These are phyloP conservation scores for Bungarus multicinctus DNA, from an alignment of 2,113 vertebrate genomes.

Conservation along the genomic window DNA sequence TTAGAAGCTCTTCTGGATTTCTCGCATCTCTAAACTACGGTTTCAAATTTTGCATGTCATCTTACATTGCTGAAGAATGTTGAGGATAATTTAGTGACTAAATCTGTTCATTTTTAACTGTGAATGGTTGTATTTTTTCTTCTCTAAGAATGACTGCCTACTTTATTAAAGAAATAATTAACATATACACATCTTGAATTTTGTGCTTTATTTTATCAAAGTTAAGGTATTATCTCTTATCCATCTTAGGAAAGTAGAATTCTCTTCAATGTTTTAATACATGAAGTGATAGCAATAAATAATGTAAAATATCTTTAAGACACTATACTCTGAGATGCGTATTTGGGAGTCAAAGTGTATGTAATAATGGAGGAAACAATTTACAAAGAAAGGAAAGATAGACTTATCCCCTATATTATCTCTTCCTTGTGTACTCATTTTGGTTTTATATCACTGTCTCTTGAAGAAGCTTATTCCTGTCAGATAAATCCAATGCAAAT, in stretches of 20 bases:
- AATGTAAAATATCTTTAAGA: not conserved
- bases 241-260: not conserved
- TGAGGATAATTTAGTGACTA: conserved; percentile 17
- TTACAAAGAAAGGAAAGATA: not conserved
- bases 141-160: conserved; percentile 35
- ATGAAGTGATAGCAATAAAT: not conserved
- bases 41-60: conserved; percentile 45
- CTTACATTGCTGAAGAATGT: conserved; percentile 40
- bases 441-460: not conserved
- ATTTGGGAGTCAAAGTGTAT: not conserved
- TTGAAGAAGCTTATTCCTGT: not conserved
- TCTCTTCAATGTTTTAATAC: conserved; percentile 10
- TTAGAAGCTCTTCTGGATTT: conserved; percentile 15
- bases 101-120: conserved; percentile 47
- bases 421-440: too few species aligned
- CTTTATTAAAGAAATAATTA: conserved; percentile 60
- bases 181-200: conserved; percentile 4
- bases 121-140: conserved; percentile 56
- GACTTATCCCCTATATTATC: too few species aligned
- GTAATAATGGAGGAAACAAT: not conserved
- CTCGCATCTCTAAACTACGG: conserved; percentile 20
- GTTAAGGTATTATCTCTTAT: not conserved
- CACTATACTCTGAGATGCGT: not conserved
- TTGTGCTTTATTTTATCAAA: conserved; percentile 12
- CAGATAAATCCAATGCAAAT: not conserved